phyloP scores from a whole-genome alignment of 2,888 invertebrate genomes.

The Lysandra coridon region DNA sequence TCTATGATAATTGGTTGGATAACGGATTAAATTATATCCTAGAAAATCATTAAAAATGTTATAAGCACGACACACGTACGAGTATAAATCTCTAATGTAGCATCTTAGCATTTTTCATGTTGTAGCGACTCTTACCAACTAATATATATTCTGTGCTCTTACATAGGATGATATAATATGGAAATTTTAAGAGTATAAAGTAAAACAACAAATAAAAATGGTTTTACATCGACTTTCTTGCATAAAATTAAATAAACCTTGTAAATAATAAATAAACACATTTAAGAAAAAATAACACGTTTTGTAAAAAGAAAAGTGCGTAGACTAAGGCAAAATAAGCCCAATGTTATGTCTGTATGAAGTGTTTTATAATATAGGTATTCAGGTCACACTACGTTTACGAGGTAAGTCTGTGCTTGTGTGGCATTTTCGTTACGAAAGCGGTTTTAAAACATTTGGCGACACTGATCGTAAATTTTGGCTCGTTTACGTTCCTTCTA shows the following conservation, averaged over 20 bases:
- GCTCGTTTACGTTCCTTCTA: slow-evolving; percentile 59
- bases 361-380: slow-evolving; percentile 21
- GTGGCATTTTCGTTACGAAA: slow-evolving; percentile 63
- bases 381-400: slow-evolving; percentile 35
- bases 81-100: too few relatives aligned
- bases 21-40: too few relatives aligned
- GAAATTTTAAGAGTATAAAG: neutral
- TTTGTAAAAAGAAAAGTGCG: neutral
- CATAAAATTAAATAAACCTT: slow-evolving; percentile 1
- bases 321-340: neutral
- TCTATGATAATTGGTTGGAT: too few relatives aligned
- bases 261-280: neutral
- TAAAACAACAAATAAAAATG: neutral
- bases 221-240: neutral
- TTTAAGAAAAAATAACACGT: neutral
- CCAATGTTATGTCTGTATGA: neutral
- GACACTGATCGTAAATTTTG: slow-evolving; percentile 63
- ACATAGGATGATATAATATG: neutral
- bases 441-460: slow-evolving; percentile 63
- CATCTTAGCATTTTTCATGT: neutral
- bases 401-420: slow-evolving; percentile 41
- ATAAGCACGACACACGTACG: too few relatives aligned
- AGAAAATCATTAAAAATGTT: too few relatives aligned
- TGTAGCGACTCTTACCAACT: neutral
- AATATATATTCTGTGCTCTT: neutral